A percentile compares a stretch with the other conserved stretches of the same genome.
phyloP scores from a whole-genome alignment of 2,113 vertebrate species.

The Dermatemys mawii region DNA sequence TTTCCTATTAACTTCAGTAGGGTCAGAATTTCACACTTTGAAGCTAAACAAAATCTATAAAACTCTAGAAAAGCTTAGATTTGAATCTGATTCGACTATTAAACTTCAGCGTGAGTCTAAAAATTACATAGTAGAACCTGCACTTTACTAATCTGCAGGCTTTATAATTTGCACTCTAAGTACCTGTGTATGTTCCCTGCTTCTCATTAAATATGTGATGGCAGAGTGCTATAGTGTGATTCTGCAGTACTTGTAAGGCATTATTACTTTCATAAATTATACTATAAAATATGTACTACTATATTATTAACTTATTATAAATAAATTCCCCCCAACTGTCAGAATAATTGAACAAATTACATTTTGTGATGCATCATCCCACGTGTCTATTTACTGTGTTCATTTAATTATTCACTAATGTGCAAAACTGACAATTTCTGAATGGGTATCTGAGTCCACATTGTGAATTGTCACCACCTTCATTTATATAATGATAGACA shows the following conservation, averaged over 20 bases:
- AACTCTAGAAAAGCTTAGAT: neutral
- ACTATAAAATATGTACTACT: slow-evolving; percentile 39
- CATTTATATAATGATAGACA: neutral
- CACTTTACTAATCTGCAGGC: neutral
- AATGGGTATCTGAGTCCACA: neutral
- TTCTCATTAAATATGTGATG: neutral
- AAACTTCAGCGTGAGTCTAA: neutral
- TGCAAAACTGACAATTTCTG: neutral
- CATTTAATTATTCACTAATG: neutral
- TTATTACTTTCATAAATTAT: slow-evolving; percentile 31
- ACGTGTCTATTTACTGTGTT: neutral
- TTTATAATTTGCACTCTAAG: neutral
- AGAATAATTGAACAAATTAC: neutral
- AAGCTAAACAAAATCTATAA: neutral
- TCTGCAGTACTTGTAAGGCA: neutral
- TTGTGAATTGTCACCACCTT: neutral
- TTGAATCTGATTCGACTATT: neutral
- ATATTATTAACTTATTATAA: neutral
- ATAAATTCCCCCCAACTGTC: neutral
- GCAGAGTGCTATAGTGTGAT: neutral
- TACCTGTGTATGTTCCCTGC: neutral
- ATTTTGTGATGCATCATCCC: neutral
- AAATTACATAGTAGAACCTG: neutral
- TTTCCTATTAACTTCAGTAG: neutral
- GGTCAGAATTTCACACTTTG: neutral